Evolutionary conservation across 1,140 invertebrate species (phyloP).

Genomic region (Dinothrombium tinctorium): DNA sequence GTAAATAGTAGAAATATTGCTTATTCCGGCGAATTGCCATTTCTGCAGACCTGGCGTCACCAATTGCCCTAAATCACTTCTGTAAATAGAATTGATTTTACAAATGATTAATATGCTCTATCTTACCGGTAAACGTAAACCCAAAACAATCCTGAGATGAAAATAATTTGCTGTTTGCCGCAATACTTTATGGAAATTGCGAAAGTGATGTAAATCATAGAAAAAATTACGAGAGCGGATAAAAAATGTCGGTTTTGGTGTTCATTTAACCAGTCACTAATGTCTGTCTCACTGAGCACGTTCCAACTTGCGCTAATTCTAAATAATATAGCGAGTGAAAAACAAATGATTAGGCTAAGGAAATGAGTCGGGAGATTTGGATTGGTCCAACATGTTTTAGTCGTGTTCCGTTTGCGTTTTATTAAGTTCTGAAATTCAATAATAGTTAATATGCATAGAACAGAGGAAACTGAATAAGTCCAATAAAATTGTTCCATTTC

Average conservation of each 20-base stretch:
- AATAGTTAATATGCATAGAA: too few relatives aligned
- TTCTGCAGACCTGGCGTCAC: not conserved
- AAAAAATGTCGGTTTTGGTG: not conserved
- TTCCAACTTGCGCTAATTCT: not conserved
- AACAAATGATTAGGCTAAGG: not conserved
- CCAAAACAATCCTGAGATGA: constrained; percentile 6
- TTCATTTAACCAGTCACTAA: not conserved
- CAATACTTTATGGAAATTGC: not conserved
- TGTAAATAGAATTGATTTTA: not conserved
- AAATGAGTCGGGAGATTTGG: not conserved
- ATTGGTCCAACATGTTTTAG: not conserved
- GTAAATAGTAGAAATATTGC: not conserved
- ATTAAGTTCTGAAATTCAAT: constrained; percentile 1
- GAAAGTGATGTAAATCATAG: not conserved
- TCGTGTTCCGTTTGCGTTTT: not conserved
- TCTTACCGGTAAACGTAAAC: constrained; percentile 9
- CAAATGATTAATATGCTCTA: not conserved
- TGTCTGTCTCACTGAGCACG: not conserved
- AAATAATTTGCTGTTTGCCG: constrained; percentile 5
- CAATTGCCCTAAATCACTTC: not conserved
- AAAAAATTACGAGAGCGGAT: not conserved
- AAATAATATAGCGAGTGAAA: not conserved
- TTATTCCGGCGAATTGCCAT: not conserved
- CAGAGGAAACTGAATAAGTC: not conserved
- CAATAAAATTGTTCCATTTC: constrained; percentile 11